phyloP scores from a whole-genome alignment of 2,888 invertebrate genomes.

The Eurytoma adleriae region DNA sequence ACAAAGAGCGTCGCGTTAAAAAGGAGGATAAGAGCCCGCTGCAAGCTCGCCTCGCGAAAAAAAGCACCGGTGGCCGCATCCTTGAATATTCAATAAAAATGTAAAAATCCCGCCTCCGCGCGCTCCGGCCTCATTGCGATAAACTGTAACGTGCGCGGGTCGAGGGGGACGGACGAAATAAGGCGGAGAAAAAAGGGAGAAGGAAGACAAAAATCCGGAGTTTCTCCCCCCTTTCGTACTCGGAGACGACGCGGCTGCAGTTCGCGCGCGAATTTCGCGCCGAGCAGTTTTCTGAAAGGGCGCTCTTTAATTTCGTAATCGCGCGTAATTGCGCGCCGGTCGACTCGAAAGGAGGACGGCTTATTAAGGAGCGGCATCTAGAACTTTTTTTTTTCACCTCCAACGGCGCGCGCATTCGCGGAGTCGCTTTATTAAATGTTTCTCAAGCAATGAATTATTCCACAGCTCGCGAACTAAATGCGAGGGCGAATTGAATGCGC shows the following conservation, averaged over 20 bases:
- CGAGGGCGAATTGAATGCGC: too few relatives aligned
- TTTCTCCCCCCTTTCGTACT: background rate
- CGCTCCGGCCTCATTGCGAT: constrained; percentile 20
- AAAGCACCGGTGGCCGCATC: background rate
- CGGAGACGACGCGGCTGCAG: constrained; percentile 8
- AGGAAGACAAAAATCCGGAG: constrained; percentile 5
- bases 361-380: too few relatives aligned
- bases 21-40: background rate
- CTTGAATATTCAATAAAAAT: constrained; percentile 53
- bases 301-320: background rate
- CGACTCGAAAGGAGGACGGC: too few relatives aligned
- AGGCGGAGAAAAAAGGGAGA: constrained; percentile 10
- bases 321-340: background rate
- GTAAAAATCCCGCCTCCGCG: constrained; percentile 16
- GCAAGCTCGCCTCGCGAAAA: background rate
- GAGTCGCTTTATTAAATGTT: too few relatives aligned
- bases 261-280: constrained; percentile 1
- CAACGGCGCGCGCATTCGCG: too few relatives aligned
- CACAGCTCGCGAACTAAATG: too few relatives aligned
- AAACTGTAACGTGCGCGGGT: constrained; percentile 25
- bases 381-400: too few relatives aligned
- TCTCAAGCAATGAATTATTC: too few relatives aligned
- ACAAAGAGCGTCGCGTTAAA: constrained; percentile 26
- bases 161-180: constrained; percentile 5
- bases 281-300: background rate